These are phyloP conservation scores for Cosmia trapezina DNA, from an alignment of 2,888 invertebrate species.

Conservation along the genomic window DNA sequence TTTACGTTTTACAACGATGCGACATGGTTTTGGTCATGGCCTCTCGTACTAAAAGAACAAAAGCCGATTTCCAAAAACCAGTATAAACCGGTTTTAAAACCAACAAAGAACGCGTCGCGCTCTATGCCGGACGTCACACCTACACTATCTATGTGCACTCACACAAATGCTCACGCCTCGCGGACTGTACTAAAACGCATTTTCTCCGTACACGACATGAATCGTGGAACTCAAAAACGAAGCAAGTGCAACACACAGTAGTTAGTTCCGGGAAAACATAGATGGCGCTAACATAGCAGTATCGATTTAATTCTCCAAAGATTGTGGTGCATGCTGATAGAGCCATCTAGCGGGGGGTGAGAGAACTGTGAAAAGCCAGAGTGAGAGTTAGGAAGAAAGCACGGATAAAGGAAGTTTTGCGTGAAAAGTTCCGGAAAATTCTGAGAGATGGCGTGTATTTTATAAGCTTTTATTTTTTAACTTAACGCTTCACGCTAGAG, in stretches of 20 bases:
- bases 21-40: too few relatives aligned
- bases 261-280: slow-evolving; percentile 58
- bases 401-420: neutral
- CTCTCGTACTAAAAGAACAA: too few relatives aligned
- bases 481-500: neutral
- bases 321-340: neutral
- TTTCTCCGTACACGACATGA: neutral
- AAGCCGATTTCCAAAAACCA: too few relatives aligned
- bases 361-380: slow-evolving; percentile 22
- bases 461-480: too few relatives aligned
- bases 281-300: slow-evolving; percentile 60
- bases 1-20: too few relatives aligned
- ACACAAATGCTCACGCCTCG: too few relatives aligned
- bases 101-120: too few relatives aligned
- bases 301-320: neutral
- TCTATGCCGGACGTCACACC: too few relatives aligned
- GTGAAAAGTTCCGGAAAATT: slow-evolving; percentile 61
- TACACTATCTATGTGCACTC: too few relatives aligned
- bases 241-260: neutral
- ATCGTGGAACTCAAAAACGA: neutral
- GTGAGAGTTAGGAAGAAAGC: neutral
- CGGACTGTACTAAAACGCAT: too few relatives aligned
- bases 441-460: slow-evolving; percentile 55
- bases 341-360: slow-evolving; percentile 75
- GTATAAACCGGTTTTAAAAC: too few relatives aligned